Evolutionary conservation across 1,140 invertebrate genomes (phyloP).

Genomic region (Apis mellifera): Amel_HAv3.1 CM009942.2:2158501-2159000

Average conservation of each 20-base stretch:
- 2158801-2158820: no score
- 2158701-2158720: not conserved
- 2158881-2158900: no score
- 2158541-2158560: slow-evolving; percentile 63
- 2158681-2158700: not conserved
- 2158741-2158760: not conserved
- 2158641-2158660: slow-evolving; percentile 62
- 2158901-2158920: no score
- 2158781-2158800: no score
- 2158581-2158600: slow-evolving; percentile 70
- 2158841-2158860: no score
- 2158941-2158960: no score
- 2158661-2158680: not conserved
- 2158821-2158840: no score
- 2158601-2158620: slow-evolving; percentile 74
- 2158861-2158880: no score
- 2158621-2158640: slow-evolving; percentile 62
- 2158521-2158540: slow-evolving; percentile 65
- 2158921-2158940: no score
- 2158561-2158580: slow-evolving; percentile 68
- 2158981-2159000: no score
- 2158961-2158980: no score
- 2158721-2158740: not conserved
- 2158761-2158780: no score
- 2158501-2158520: slow-evolving; percentile 38